Evolutionary conservation across 1,140 invertebrate genomes (phyloP).

Genomic region (Drosophila parvula): DNA sequence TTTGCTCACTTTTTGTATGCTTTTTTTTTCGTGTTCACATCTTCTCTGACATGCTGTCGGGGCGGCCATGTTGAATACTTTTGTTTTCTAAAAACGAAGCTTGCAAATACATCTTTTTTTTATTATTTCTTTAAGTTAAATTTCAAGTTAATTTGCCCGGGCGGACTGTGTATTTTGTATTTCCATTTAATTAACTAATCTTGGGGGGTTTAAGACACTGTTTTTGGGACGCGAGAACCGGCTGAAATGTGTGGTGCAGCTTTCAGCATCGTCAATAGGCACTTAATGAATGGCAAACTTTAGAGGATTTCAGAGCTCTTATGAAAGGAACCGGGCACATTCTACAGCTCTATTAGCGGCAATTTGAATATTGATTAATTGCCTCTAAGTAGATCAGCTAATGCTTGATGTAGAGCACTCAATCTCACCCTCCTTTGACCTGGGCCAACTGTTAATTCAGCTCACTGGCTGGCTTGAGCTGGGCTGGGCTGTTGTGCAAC

Average conservation of each 20-base stretch:
- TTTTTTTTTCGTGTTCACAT: constrained; percentile 44
- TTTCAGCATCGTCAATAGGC: not conserved
- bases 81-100: constrained; percentile 71
- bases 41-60: constrained; percentile 53
- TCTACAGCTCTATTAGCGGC: constrained; percentile 39
- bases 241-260: constrained; percentile 11
- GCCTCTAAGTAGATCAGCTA: constrained; percentile 56
- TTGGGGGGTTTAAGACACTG: constrained; percentile 22
- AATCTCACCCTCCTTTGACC: constrained; percentile 19
- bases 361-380: constrained; percentile 62
- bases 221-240: constrained; percentile 23
- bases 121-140: constrained; percentile 44
- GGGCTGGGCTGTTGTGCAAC: constrained; percentile 34
- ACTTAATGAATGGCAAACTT: constrained; percentile 6
- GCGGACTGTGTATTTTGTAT: constrained; percentile 32
- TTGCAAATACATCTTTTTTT: constrained; percentile 37
- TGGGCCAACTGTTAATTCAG: constrained; percentile 16
- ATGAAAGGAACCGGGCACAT: not conserved
- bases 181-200: constrained; percentile 62
- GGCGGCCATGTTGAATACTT: constrained; percentile 82
- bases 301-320: not conserved
- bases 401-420: constrained; percentile 34
- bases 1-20: constrained; percentile 19
- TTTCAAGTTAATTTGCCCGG: constrained; percentile 64
- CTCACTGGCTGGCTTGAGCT: not conserved